Evolutionary conservation across 2,797 vertebrate species (phyloP), one percentile per base, ranked within the genome.

Genomic region (Buphagus erythrorhynchus): DNA sequence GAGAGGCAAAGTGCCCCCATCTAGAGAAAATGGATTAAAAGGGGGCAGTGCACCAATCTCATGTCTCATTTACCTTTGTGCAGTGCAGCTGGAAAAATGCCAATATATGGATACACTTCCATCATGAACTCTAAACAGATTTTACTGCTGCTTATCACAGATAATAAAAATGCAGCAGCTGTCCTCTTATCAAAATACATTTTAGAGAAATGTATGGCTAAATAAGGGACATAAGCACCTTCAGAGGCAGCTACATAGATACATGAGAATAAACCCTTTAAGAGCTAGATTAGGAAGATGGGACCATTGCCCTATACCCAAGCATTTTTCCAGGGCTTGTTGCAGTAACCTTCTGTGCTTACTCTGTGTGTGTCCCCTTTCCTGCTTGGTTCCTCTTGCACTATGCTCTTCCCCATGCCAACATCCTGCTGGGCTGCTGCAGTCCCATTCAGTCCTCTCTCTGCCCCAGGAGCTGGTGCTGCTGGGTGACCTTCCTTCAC

Each of bases 21-120:
- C 88, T 74, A 86, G 25, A 93, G 86, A 45, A 87, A 88, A 89
- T 62, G 75, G 72, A 77, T 94, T 89, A 91, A 89, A 92, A 71
- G 72, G 57, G 90, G 85, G 49, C 86, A 88, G 65, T 1, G 5
- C 48, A 77, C 68, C 57, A 38, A 78, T 81, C 72, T 68, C 12
- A 4, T 16, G 16, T 86, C 51, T 75, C 86, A 87, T 89, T 95
- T 83, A 94, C 93, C 78, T 92, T 83, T 74, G 84, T 90, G 84
- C 86, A 86, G 84, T 88, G 72, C 92, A 87, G 84, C 57, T 96
- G 89, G 84, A 67, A 45, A 83, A 80, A 78, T 68, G 89, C 86
- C 95, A 93, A 35, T 16, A 16, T 48, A 57, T 31, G 2, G 86
- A 85, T 74, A 79, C 46, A 62, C 87, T 96, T 95, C 63, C 93